Evolutionary conservation across 2,113 vertebrate genomes (phyloP).

Genomic region (Nipponia nippon): DNA sequence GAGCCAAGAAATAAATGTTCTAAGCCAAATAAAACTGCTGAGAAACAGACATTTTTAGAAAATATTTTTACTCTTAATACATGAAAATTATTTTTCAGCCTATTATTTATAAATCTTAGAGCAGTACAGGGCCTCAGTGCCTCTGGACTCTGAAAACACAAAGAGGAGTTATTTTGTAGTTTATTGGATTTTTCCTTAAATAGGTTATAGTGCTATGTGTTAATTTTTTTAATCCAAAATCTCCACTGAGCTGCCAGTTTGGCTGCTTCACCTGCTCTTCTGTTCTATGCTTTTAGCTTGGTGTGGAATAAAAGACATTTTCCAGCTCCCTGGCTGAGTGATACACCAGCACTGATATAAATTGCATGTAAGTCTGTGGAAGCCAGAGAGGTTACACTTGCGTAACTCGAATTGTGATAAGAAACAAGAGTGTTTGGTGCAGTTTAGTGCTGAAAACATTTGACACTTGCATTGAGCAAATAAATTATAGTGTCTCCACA

Average conservation of each 20-base stretch:
- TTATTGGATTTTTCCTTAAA: not conserved
- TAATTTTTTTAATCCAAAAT: not conserved
- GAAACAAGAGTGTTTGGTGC: not conserved
- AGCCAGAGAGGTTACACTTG: not conserved
- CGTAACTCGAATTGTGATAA: not conserved
- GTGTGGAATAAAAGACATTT: not conserved
- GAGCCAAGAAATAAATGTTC: conserved; percentile 13
- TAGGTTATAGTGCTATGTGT: not conserved
- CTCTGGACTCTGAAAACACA: not conserved
- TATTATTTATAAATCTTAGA: not conserved
- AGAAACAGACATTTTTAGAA: not conserved
- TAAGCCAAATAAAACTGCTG: conserved; percentile 8
- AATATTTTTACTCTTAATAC: not conserved
- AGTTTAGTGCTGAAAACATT: not conserved
- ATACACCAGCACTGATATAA: not conserved
- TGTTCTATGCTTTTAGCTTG: not conserved
- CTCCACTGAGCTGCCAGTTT: not conserved
- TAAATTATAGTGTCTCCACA: conserved; percentile 3
- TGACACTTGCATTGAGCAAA: not conserved
- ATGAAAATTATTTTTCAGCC: conserved; percentile 13
- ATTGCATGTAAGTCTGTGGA: not conserved
- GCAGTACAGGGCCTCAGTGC: not conserved
- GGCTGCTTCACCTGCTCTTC: not conserved
- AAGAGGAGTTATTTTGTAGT: not conserved
- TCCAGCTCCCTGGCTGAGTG: not conserved